These are phyloP conservation scores for Mythimna pallens DNA, from an alignment of 2,888 invertebrate genomes.

Conservation along the genomic window DNA sequence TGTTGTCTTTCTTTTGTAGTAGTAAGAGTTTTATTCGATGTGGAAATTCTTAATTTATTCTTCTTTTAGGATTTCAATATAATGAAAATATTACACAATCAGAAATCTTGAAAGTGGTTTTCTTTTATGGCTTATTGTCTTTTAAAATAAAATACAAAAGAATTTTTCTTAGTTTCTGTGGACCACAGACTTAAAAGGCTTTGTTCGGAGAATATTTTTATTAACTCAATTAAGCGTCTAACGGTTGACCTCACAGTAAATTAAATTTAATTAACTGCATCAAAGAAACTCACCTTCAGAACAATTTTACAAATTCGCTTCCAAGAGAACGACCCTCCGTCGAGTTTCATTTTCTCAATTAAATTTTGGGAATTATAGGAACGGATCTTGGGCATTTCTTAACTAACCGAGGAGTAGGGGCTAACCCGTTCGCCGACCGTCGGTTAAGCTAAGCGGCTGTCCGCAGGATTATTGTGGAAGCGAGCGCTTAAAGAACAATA, in stretches of 20 bases:
- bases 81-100: constrained; percentile 40
- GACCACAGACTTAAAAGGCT: not conserved
- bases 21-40: constrained; percentile 49
- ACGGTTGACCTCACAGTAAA: constrained; percentile 24
- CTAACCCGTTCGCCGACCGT: constrained; percentile 45
- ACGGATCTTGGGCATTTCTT: constrained; percentile 62
- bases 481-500: constrained; percentile 28
- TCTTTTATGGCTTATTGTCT: constrained; percentile 38
- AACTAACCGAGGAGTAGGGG: constrained; percentile 63
- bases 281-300: constrained; percentile 57
- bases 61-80: constrained; percentile 41
- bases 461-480: constrained; percentile 59
- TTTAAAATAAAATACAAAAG: constrained; percentile 4
- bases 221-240: constrained; percentile 32
- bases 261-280: constrained; percentile 49
- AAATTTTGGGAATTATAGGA: constrained; percentile 66
- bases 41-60: constrained; percentile 53
- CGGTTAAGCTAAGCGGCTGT: constrained; percentile 47
- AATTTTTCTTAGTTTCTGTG: constrained; percentile 9
- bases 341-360: constrained; percentile 66
- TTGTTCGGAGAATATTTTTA: constrained; percentile 24
- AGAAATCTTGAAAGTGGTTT: constrained; percentile 39
- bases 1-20: constrained; percentile 61
- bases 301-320: constrained; percentile 53
- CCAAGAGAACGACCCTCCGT: constrained; percentile 41